A percentile compares a stretch with the other conserved stretches of the same genome.
Conservation (phyloP, 1,140 invertebrate species). For the Ips typographus region DNA sequence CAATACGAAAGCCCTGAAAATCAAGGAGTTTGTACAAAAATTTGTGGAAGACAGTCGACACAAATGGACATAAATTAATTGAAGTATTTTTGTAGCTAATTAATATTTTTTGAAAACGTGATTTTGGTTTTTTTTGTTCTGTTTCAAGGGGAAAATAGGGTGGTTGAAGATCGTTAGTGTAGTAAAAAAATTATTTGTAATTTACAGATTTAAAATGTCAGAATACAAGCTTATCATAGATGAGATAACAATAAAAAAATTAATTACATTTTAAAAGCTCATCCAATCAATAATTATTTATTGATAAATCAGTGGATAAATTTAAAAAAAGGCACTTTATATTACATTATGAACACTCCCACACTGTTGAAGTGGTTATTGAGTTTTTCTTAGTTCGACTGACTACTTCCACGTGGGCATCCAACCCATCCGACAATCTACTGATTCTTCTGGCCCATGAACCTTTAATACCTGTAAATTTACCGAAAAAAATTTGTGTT, state of each 20-base stretch:
- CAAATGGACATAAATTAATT: conserved; percentile 10
- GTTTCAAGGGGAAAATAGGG: too few relatives aligned
- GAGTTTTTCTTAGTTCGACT: conserved; percentile 55
- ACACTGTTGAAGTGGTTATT: conserved; percentile 53
- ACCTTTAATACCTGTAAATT: conserved; percentile 51
- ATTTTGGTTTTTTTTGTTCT: too few relatives aligned
- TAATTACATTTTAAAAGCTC: too few relatives aligned
- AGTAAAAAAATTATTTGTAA: too few relatives aligned
- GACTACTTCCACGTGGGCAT: conserved; percentile 68
- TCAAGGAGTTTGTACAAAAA: conserved; percentile 65
- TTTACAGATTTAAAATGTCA: too few relatives aligned
- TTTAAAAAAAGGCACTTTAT: not conserved
- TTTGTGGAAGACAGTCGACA: conserved; percentile 51
- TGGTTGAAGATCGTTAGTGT: too few relatives aligned
- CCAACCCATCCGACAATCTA: conserved; percentile 69
- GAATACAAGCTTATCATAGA: too few relatives aligned
- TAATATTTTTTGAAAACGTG: not conserved
- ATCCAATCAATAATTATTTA: too few relatives aligned
- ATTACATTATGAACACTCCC: conserved; percentile 54
- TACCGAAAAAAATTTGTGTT: not conserved
- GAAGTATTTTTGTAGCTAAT: not conserved
- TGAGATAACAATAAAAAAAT: too few relatives aligned
- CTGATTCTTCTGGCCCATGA: conserved; percentile 70
- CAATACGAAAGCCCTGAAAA: conserved; percentile 63
- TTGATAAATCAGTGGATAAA: not conserved